Percentiles rank a stretch among this genome's conserved stretches.
Evolutionary conservation across 2,888 invertebrate species (phyloP).

Genomic region (Parascotia fuliginaria): DNA sequence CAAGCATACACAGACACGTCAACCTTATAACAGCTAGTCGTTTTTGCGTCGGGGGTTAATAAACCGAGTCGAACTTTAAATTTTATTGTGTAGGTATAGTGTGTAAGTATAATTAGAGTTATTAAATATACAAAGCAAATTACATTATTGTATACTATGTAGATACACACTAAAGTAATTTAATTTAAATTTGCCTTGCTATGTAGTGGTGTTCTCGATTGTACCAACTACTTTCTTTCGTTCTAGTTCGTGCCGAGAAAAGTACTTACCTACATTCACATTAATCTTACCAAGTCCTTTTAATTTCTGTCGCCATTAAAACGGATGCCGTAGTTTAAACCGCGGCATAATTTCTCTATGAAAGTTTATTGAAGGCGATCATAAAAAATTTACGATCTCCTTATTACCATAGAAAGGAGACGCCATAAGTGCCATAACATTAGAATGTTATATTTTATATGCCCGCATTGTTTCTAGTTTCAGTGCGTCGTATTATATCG

Average conservation of each 20-base stretch:
- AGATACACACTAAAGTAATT: too few relatives aligned
- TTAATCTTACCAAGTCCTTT: conserved; percentile 30
- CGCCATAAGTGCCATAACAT: conserved; percentile 53
- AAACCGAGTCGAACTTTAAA: too few relatives aligned
- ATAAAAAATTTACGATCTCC: conserved; percentile 64
- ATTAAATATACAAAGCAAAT: too few relatives aligned
- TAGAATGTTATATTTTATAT: conserved; percentile 60
- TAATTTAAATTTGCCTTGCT: too few relatives aligned
- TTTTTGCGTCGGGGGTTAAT: too few relatives aligned
- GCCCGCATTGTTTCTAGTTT: conserved; percentile 63
- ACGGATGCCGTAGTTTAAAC: conserved; percentile 44
- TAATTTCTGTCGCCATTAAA: conserved; percentile 28
- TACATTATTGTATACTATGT: too few relatives aligned
- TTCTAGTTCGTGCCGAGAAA: not conserved
- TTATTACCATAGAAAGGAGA: conserved; percentile 70
- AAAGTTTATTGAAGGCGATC: conserved; percentile 55
- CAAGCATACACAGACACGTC: too few relatives aligned
- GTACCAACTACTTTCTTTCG: not conserved
- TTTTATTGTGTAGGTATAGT: too few relatives aligned
- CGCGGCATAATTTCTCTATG: conserved; percentile 49
- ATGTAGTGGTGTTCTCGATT: not conserved
- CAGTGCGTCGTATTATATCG: conserved; percentile 50
- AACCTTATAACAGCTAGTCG: too few relatives aligned
- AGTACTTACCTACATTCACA: conserved; percentile 31
- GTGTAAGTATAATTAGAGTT: too few relatives aligned